A percentile compares a stretch with the other conserved stretches of the same genome.
These are phyloP conservation scores for Myripristis murdjan DNA, from an alignment of 2,797 vertebrate genomes.

Conservation along the genomic window DNA sequence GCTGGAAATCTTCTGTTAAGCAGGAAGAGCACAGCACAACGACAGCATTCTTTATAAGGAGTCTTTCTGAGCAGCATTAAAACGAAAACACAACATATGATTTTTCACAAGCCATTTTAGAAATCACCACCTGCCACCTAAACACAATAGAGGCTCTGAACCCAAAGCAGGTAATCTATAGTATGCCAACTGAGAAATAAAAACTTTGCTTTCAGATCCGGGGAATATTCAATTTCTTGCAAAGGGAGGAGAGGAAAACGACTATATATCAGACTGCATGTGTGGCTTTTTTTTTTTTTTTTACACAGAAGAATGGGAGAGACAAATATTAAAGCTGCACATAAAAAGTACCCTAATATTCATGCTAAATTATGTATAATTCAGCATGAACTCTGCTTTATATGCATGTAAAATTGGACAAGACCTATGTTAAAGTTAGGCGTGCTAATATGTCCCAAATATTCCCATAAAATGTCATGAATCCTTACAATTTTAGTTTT, in stretches of 20 bases:
- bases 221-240: neutral
- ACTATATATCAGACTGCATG: neutral
- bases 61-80: constrained; percentile 38
- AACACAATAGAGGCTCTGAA: constrained; percentile 33
- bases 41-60: constrained; percentile 50
- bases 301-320: neutral
- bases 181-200: constrained; percentile 18
- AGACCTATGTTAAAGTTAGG: constrained; percentile 13
- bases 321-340: neutral
- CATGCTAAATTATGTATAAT: neutral
- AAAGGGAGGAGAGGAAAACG: neutral
- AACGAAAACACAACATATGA: constrained; percentile 29
- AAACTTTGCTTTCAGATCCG: constrained; percentile 33
- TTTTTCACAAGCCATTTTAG: constrained; percentile 29
- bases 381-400: neutral
- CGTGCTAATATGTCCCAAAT: neutral
- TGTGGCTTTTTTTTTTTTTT: neutral
- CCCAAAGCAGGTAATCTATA: constrained; percentile 5
- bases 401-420: neutral
- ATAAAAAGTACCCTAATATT: neutral
- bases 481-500: constrained; percentile 32
- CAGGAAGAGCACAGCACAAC: constrained; percentile 42
- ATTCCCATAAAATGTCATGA: neutral
- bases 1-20: constrained; percentile 71
- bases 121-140: constrained; percentile 44